phyloP scores from a whole-genome alignment of 2,797 vertebrate genomes.

The Sciurus vulgaris region DNA sequence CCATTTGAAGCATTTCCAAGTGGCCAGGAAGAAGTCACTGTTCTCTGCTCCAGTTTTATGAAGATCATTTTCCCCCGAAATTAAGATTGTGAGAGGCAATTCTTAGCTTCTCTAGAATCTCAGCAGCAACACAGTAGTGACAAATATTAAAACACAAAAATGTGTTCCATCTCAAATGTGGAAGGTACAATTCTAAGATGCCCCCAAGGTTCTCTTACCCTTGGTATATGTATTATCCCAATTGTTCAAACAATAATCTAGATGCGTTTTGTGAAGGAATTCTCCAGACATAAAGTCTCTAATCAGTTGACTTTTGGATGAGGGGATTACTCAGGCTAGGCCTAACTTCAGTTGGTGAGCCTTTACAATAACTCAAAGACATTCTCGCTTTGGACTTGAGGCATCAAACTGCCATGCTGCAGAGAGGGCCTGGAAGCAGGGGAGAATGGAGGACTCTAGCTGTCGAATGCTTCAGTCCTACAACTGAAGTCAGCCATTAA shows the following conservation, averaged over 20 bases:
- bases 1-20: conserved; percentile 69
- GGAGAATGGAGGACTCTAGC: background rate
- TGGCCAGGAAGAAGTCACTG: conserved; percentile 52
- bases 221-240: background rate
- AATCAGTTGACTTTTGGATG: background rate
- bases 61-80: background rate
- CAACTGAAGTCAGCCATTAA: background rate
- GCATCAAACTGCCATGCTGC: background rate
- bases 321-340: background rate
- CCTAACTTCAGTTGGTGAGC: background rate
- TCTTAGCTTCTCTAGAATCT: conserved; percentile 50
- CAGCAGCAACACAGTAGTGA: background rate
- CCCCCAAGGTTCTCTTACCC: background rate
- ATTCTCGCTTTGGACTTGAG: background rate
- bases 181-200: background rate
- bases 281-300: conserved; percentile 24
- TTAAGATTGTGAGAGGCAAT: conserved; percentile 40
- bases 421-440: accelerated
- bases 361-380: background rate
- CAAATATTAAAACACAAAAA: background rate
- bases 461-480: background rate
- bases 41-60: conserved; percentile 28
- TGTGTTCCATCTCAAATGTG: background rate
- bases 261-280: background rate
- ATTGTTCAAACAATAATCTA: background rate